These are phyloP conservation scores for Erythrocebus patas DNA, from an alignment of 2,113 vertebrate species.

Conservation along the genomic window DNA sequence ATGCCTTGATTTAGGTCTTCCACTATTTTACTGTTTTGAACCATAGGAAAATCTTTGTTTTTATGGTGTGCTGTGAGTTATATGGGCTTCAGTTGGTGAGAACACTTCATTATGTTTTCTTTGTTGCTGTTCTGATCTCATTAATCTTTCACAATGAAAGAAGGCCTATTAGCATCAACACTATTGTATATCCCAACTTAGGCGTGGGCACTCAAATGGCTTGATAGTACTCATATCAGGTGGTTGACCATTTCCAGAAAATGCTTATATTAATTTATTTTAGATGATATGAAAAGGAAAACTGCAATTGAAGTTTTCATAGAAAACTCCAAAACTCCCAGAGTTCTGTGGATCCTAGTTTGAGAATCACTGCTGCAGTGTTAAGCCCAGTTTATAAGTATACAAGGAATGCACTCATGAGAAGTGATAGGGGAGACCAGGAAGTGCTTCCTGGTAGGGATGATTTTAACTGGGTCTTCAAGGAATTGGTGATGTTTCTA, in stretches of 20 bases:
- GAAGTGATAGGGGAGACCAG: background rate
- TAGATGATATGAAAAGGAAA: background rate
- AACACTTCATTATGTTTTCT: background rate
- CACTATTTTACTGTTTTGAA: background rate
- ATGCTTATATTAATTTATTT: slow-evolving; percentile 14
- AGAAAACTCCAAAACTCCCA: background rate
- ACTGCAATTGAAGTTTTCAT: background rate
- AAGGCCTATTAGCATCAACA: background rate
- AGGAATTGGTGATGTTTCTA: background rate
- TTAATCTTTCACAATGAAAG: background rate
- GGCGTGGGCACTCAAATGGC: background rate
- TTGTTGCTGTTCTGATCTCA: background rate
- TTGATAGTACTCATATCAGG: background rate
- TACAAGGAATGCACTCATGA: background rate
- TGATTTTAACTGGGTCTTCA: background rate
- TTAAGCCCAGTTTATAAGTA: background rate
- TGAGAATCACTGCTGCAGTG: background rate
- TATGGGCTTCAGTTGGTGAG: background rate
- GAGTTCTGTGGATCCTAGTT: background rate
- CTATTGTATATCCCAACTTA: background rate
- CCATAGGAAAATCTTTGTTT: background rate
- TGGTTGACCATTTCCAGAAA: background rate
- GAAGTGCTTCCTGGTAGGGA: background rate
- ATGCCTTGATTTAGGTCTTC: background rate
- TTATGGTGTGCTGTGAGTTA: background rate